Conservation (phyloP, 2,797 vertebrate species). For the Mionectes olivaceus region DNA sequence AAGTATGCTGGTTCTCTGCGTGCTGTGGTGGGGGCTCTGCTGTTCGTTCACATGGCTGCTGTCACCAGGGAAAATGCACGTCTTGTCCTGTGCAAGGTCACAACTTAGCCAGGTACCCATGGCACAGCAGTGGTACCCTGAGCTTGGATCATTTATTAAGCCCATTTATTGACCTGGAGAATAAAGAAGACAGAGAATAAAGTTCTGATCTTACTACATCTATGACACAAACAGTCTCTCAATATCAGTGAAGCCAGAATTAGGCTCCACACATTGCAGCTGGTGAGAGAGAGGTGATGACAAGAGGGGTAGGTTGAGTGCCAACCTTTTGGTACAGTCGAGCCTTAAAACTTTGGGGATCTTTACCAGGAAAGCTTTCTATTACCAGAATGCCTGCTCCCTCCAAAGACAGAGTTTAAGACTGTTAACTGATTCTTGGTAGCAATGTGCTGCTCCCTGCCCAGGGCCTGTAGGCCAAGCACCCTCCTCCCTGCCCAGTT, state of each 20-base stretch:
- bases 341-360: not conserved
- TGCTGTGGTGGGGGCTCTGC: rapidly evolving
- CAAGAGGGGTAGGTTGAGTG: not conserved
- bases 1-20: rapidly evolving
- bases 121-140: not conserved
- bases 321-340: not conserved
- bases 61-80: not conserved
- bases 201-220: not conserved
- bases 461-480: not conserved
- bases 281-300: rapidly evolving
- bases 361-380: not conserved
- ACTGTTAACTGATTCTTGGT: not conserved
- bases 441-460: not conserved
- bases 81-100: not conserved
- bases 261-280: not conserved
- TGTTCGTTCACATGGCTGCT: not conserved
- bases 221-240: not conserved
- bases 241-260: not conserved
- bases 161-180: not conserved
- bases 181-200: not conserved
- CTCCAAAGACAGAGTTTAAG: not conserved
- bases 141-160: not conserved
- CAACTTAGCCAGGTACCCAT: not conserved
- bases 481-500: not conserved
- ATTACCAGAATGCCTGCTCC: not conserved